phyloP scores from a whole-genome alignment of 2,113 vertebrate species.

The Natator depressus region DNA sequence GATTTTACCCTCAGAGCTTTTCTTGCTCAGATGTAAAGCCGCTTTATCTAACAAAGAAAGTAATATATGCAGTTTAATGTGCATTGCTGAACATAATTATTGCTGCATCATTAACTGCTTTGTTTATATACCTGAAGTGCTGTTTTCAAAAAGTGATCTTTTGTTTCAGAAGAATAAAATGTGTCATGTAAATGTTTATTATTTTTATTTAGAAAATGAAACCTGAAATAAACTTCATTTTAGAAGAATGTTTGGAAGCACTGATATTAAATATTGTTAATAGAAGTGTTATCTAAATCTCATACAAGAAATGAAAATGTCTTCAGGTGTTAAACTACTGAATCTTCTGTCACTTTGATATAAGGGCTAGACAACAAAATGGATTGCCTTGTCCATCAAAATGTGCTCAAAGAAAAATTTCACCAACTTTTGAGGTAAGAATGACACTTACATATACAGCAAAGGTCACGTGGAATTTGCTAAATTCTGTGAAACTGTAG shows the following conservation, averaged over 20 bases:
- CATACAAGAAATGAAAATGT: constrained; percentile 72
- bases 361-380: constrained; percentile 55
- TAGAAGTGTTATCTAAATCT: constrained; percentile 74
- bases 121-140: neutral
- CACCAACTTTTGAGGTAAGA: constrained; percentile 14
- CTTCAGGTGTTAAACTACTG: constrained; percentile 60
- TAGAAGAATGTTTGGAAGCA: constrained; percentile 54
- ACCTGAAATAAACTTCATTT: constrained; percentile 19
- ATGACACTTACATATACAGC: constrained; percentile 25
- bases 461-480: constrained; percentile 28
- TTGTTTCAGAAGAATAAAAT: neutral
- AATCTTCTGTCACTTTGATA: constrained; percentile 72
- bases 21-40: neutral
- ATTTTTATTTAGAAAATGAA: neutral
- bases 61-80: neutral
- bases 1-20: neutral
- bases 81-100: neutral
- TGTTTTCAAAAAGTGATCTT: neutral
- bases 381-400: constrained; percentile 75
- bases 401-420: constrained; percentile 46
- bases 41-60: neutral
- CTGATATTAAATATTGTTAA: constrained; percentile 65
- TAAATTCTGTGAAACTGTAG: constrained; percentile 11
- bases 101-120: constrained; percentile 14
- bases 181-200: neutral